These are phyloP conservation scores for Catostomus latipinnis DNA, from an alignment of 2,797 vertebrate species.

Conservation along the genomic window DNA sequence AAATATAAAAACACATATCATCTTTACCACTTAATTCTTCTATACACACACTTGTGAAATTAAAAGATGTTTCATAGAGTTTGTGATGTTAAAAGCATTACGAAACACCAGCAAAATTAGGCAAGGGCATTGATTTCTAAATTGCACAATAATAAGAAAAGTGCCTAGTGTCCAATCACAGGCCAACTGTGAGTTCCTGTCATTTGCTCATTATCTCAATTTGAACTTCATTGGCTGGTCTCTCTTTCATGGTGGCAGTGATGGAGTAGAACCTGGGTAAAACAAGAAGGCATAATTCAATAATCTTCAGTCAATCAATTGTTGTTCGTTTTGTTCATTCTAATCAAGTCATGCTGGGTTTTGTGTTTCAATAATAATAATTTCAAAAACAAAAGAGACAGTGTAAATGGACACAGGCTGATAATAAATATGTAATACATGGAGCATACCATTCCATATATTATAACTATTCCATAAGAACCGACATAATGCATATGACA, in stretches of 20 bases:
- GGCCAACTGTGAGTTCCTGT: conserved; percentile 28
- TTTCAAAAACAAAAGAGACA: too few species aligned
- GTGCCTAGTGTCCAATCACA: conserved; percentile 19
- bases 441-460: background rate
- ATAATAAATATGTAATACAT: background rate
- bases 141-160: conserved; percentile 6
- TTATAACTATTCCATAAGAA: background rate
- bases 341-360: conserved; percentile 2
- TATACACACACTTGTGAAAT: background rate
- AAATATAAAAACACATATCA: conserved; percentile 41
- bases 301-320: conserved; percentile 8
- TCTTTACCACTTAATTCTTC: conserved; percentile 19
- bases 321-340: background rate
- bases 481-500: too few species aligned
- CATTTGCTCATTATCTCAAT: conserved; percentile 68
- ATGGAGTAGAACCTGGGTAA: conserved; percentile 73
- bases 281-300: conserved; percentile 17
- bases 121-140: conserved; percentile 10
- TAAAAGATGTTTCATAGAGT: background rate
- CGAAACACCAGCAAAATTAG: background rate
- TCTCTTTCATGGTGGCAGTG: conserved; percentile 68
- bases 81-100: background rate
- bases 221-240: conserved; percentile 64
- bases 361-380: too few species aligned
- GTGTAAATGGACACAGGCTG: background rate